These are phyloP conservation scores for Hyaena hyaena DNA, from an alignment of 2,113 vertebrate species.

Conservation along the genomic window DNA sequence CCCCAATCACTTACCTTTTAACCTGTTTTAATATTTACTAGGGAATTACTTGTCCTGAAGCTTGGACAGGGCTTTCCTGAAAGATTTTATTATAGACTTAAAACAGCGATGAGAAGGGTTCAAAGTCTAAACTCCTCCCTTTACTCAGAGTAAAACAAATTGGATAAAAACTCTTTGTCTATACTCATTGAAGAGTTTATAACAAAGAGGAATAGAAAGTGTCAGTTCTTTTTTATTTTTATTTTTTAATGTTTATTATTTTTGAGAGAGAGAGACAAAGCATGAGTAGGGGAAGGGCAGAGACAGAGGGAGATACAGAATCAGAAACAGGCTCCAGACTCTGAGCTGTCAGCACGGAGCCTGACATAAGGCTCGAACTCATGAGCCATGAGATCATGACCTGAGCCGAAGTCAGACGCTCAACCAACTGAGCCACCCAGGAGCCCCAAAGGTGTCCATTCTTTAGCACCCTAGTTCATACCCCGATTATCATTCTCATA, in stretches of 20 bases:
- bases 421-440: no score
- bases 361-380: no score
- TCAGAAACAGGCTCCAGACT: no score
- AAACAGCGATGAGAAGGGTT: background rate
- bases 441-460: background rate
- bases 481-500: background rate
- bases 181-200: background rate
- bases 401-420: no score
- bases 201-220: background rate
- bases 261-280: no score
- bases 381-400: no score
- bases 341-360: no score
- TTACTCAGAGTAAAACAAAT: background rate
- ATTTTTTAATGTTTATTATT: no score
- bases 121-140: background rate
- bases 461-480: background rate
- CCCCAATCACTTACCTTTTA: background rate
- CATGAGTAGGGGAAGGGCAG: no score
- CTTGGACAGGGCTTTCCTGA: background rate
- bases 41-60: background rate
- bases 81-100: background rate
- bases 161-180: background rate
- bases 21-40: slow-evolving; percentile 49
- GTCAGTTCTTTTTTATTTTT: no score
- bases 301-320: no score